Evolutionary conservation across 2,888 invertebrate species (phyloP).

Genomic region (Rhagophthalmus giganteus): DNA sequence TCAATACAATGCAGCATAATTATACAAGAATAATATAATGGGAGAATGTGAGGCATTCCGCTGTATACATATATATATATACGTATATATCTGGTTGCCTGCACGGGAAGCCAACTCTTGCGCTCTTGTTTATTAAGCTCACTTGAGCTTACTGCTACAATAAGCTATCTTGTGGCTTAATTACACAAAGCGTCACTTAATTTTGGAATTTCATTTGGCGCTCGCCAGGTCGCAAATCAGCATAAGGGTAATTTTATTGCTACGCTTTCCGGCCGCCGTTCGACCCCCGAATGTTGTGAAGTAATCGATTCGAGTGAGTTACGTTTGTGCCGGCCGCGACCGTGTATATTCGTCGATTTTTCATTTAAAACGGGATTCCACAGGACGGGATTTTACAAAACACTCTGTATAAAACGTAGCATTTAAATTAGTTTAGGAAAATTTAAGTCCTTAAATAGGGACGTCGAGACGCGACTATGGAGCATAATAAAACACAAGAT

Average conservation of each 20-base stretch:
- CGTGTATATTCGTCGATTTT: too few species aligned
- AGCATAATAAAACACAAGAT: conserved; percentile 55
- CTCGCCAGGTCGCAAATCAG: conserved; percentile 54
- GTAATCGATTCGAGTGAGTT: too few species aligned
- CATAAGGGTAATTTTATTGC: conserved; percentile 48
- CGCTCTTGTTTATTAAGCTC: conserved; percentile 29
- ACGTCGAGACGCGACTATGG: conserved; percentile 27
- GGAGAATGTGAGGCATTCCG: conserved; percentile 46
- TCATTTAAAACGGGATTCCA: too few species aligned
- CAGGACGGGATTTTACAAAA: too few species aligned
- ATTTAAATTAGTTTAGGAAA: conserved; percentile 30
- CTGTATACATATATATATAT: conserved; percentile 22
- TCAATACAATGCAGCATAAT: conserved; percentile 50
- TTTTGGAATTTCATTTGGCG: conserved; percentile 57
- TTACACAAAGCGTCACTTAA: conserved; percentile 54
- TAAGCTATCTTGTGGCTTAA: conserved; percentile 55
- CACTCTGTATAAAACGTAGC: background rate
- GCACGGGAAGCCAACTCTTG: conserved; percentile 25
- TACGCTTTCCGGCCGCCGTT: conserved; percentile 2
- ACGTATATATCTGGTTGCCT: conserved; percentile 37
- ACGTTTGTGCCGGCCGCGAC: too few species aligned
- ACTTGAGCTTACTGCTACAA: conserved; percentile 42
- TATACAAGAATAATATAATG: conserved; percentile 51
- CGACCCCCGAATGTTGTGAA: too few species aligned
- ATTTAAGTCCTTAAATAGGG: conserved; percentile 29